Conservation (phyloP, 2,888 invertebrate genomes). For the Amphimallon solstitiale region DNA sequence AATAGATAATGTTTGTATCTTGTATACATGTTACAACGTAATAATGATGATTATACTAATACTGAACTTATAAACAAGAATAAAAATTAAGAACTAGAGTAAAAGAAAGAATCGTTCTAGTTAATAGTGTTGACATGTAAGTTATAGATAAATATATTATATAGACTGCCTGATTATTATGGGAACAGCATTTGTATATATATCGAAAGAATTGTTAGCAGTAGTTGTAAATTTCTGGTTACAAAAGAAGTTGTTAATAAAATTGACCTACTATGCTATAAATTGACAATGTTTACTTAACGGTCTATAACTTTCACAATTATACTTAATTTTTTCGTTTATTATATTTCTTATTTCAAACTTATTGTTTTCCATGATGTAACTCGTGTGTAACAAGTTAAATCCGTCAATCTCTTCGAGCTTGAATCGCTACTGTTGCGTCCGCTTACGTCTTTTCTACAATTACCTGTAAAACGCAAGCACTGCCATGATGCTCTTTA, state of each 20-base stretch:
- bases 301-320: too few relatives aligned
- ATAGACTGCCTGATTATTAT: slow-evolving; percentile 52
- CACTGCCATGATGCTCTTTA: too few relatives aligned
- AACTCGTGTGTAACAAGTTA: too few relatives aligned
- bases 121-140: slow-evolving; percentile 14
- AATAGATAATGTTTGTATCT: too few relatives aligned
- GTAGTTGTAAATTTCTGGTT: slow-evolving; percentile 39
- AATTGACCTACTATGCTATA: not conserved
- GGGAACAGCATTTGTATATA: slow-evolving; percentile 51
- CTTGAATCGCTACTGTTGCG: too few relatives aligned
- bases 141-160: slow-evolving; percentile 23
- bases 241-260: slow-evolving; percentile 20
- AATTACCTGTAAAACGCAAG: too few relatives aligned
- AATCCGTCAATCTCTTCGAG: too few relatives aligned
- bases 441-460: too few relatives aligned
- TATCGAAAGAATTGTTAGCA: slow-evolving; percentile 43
- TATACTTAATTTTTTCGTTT: too few relatives aligned
- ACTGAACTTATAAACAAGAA: slow-evolving; percentile 21
- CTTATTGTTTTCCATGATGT: too few relatives aligned
- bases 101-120: slow-evolving; percentile 4
- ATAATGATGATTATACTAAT: not conserved
- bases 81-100: slow-evolving; percentile 2
- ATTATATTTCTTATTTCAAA: too few relatives aligned
- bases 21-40: too few relatives aligned
- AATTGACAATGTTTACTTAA: not conserved